phyloP scores from a whole-genome alignment of 2,797 vertebrate species.

The Acanthopagrus latus region DNA sequence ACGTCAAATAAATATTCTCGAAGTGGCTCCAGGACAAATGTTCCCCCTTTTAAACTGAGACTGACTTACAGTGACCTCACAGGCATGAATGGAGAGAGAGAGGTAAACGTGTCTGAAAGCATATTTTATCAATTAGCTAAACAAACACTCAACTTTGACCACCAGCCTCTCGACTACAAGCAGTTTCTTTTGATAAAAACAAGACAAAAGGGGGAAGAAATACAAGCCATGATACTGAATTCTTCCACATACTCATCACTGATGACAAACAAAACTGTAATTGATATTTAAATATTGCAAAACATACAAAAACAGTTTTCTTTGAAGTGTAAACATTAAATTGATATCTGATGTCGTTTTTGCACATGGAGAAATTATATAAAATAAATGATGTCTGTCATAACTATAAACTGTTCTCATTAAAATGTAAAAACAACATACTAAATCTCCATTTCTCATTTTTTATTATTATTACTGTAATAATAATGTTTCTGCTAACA shows the following conservation, averaged over 20 bases:
- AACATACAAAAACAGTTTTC: conserved; percentile 75
- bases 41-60: conserved; percentile 50
- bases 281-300: conserved; percentile 80
- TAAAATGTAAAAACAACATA: conserved; percentile 83
- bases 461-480: conserved; percentile 68
- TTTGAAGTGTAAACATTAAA: conserved; percentile 84
- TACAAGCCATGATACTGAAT: conserved; percentile 38
- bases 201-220: conserved; percentile 22
- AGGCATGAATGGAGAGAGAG: conserved; percentile 41
- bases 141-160: conserved; percentile 25
- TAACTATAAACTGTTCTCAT: conserved; percentile 77
- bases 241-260: conserved; percentile 62
- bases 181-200: conserved; percentile 40
- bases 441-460: conserved; percentile 66
- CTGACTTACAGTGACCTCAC: conserved; percentile 52
- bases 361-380: conserved; percentile 81
- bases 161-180: conserved; percentile 25
- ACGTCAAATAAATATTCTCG: conserved; percentile 70
- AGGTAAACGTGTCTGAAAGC: conserved; percentile 46
- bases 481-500: conserved; percentile 76
- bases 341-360: conserved; percentile 74
- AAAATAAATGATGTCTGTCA: conserved; percentile 83
- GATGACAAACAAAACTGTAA: conserved; percentile 69
- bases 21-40: conserved; percentile 52
- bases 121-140: conserved; percentile 11